Evolutionary conservation across 2,888 invertebrate species (phyloP), one percentile per base, ranked within the genome.

Genomic region (Chalcis sispes): DNA sequence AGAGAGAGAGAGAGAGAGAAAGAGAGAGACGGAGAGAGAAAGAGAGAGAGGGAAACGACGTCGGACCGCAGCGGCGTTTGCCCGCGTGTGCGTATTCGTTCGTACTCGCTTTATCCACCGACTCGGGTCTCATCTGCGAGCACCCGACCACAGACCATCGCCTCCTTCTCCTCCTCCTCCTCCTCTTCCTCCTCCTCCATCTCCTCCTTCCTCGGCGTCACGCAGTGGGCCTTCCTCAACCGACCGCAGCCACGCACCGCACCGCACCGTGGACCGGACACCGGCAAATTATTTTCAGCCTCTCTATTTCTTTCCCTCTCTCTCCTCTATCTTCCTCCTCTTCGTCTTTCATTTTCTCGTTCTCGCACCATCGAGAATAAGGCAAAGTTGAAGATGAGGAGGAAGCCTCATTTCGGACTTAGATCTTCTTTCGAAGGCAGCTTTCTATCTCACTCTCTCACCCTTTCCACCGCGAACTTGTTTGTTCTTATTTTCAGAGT

Each of bases 231-330:
- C 69, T 69, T 52, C 72, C 61, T n/a, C n/a, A n/a, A 8, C 50
- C 65, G 50, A 65, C 65, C 65, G 65, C 80, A 82, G 82, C 85
- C 85, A 85, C 50, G 46, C 46, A 8, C 27, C 20, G 83, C 85
- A 83, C 82, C 83, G 84, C 81, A 79, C 81, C 81, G 81, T 77
- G 80, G 69, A 78, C 80, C 80, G 83, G 82, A 84, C 83, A 84
- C 85, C 85, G 85, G 84, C 85, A 86, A 85, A 85, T 86, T 85
- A 86, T 86, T 86, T 86, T 84, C 84, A 50, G 27, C 23, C 64
- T 83, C 81, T 83, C 79, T 72, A n/a, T n/a, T 75, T 15, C 25
- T 25, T 13, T 15, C 4, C 10, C 36, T 36, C 4, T 36, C 36
- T 36, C 10, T 36, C 36, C 10, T 36, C 36, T 36, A 7, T 36